Evolutionary conservation across 2,888 invertebrate species (phyloP).

Genomic region (Disparrhopalites patrizii): DNA sequence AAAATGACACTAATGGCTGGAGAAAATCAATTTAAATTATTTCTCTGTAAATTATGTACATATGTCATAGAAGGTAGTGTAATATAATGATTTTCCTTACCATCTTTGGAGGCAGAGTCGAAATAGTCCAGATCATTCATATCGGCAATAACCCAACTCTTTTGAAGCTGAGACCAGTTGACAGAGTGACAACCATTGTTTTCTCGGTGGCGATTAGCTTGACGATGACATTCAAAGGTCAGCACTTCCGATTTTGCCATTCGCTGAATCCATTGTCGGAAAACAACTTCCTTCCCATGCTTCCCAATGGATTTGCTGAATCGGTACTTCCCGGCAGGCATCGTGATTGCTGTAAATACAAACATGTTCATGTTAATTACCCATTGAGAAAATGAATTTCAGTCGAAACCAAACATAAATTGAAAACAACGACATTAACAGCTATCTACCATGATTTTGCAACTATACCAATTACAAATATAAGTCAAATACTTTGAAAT

Average conservation of each 20-base stretch:
- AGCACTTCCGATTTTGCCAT: constrained; percentile 2
- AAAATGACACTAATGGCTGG: not conserved
- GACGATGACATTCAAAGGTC: not conserved
- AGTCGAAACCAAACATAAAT: no score
- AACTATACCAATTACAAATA: no score
- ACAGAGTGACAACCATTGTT: not conserved
- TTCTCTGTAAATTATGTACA: no score
- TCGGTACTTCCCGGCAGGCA: not conserved
- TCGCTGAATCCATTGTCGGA: constrained; percentile 1
- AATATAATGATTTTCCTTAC: no score
- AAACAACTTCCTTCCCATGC: not conserved
- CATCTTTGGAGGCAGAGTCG: not conserved
- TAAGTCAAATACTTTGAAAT: no score
- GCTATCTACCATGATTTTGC: no score
- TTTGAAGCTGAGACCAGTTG: not conserved
- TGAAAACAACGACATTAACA: no score
- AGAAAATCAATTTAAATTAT: not conserved
- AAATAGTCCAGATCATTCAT: not conserved
- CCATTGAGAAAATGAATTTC: no score
- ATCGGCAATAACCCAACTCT: not conserved
- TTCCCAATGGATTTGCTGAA: not conserved
- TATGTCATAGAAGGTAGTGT: no score
- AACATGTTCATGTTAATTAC: no score
- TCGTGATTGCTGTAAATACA: not conserved
- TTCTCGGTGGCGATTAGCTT: not conserved